Conservation (phyloP, 64 coral and sea anemone genomes). For the Actinia equina region DNA sequence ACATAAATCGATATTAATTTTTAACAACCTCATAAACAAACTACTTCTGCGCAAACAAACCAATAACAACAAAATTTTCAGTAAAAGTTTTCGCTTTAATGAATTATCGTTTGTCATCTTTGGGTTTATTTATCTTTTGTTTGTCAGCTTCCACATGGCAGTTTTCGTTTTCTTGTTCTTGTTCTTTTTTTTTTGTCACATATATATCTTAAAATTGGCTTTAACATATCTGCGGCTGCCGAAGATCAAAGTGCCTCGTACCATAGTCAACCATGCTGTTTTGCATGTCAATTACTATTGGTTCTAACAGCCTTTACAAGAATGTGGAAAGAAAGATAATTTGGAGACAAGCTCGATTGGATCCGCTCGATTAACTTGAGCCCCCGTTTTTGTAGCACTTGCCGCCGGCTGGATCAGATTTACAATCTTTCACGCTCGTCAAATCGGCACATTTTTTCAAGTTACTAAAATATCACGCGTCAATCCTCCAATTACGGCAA, state of each 20-base stretch:
- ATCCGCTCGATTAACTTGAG: neutral
- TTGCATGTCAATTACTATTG: too few relatives aligned
- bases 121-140: neutral
- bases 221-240: neutral
- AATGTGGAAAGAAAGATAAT: neutral
- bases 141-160: neutral
- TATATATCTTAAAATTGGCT: neutral
- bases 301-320: neutral
- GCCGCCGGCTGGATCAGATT: neutral
- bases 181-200: neutral
- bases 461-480: neutral
- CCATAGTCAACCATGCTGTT: too few relatives aligned
- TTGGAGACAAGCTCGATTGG: neutral
- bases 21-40: neutral
- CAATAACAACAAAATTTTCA: too few relatives aligned
- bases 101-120: too few relatives aligned
- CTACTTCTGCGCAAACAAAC: too few relatives aligned
- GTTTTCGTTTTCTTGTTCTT: neutral
- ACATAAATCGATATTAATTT: neutral
- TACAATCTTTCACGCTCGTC: neutral
- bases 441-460: neutral
- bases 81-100: too few relatives aligned
- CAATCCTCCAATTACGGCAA: neutral
- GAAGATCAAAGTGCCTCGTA: too few relatives aligned
- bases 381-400: neutral